Base-by-base conservation (phyloP, 2,113 vertebrate genomes). In the Percina caprodes region DNA sequence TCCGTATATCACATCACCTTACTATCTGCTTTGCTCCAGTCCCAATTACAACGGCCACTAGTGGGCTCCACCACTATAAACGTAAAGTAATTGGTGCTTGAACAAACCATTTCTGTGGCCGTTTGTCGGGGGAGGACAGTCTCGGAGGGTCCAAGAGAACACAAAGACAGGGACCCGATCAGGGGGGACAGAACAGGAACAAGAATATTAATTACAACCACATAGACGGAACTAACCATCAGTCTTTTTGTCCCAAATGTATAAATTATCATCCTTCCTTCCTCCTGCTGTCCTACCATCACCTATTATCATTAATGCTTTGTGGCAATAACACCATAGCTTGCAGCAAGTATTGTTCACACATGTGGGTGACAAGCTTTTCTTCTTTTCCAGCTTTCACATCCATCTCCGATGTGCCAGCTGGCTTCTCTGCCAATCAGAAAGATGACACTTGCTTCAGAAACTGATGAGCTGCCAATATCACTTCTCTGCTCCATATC, bases 391-490 rank as follows among this genome's bases (percentile, higher is more conserved):
- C 61, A 79, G 69, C 56, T 77, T 75, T 77, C 60, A 69, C 16
- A 55, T 66, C 55, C 3, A 0, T 71, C 59, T 33, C 46, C n/a
- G 12, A 60, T 24, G 54, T 35, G 63, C 79, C 81, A 85, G 73
- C 67, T 83, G 74, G 66, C 26, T 69, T 24, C 60, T 69, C 79
- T 74, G 85, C 73, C 88, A 86, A 82, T 90, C 86, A 83, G 51
- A 54, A 61, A 8, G 33, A 79, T 16, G 13, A 26, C 55, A 52
- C 62, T 69, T 19, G 35, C 74, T 82, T 59, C 49, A 83, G 35
- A 74, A 79, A 69, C 60, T 55, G 67, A 72, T 12, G 55, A 85
- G 70, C 76, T 82, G 84, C 71, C 77, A 83, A 61, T 70, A 88
- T 82, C 69, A 59, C 58, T 69, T 71, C 70, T 49, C 39, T 8